Evolutionary conservation across 2,797 vertebrate species (phyloP), one percentile per base, ranked within the genome.

Genomic region (Platyrinchus mystaceus): DNA sequence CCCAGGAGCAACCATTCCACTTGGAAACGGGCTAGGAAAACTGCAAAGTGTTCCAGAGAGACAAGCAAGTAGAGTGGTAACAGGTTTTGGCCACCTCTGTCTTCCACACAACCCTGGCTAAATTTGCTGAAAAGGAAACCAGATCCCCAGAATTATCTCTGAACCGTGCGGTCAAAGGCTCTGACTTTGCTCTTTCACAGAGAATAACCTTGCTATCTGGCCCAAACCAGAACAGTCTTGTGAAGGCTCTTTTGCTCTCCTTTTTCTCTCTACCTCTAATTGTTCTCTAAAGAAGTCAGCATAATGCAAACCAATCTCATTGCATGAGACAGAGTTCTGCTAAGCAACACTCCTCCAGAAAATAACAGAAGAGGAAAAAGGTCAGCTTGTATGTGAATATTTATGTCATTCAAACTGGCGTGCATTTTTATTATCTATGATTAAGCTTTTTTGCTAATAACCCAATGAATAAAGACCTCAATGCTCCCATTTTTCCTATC

Each of bases 321-420:
- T 83, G 58, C 44, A 81, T 89, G 90, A 92, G 60, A 23, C 14
- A 78, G 27, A 82, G 67, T 66, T 90, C 83, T 97, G 87, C 86
- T 87, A 90, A 87, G 88, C 89, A 95, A 90, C 76, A 84, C 71
- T 89, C 81, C 68, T 64, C 87, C 78, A 87, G 84, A 91, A 94
- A 94, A 76, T 14, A 89, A 63, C 59, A 55, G 10, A 82, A 70
- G 26, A 76, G 26, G 52, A 79, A 90, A 88, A 95, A 94, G 70
- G 74, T 94, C 94, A 87, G 60, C 44, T 79, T 80, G 10, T 34
- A 49, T 49, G 39, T 36, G 27, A 14, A 82, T 87, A 75, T 73
- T 95, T 39, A 77, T 1, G 12, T 21, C 41, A 69, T 26, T 76
- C 46, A 94, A 84, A 80, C 26, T 24, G n/a, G 68, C 30, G 9